Evolutionary conservation across 1,140 invertebrate species (phyloP), one percentile per base, ranked within the genome.

Genomic region (Trypoxylus dichotomus): DNA sequence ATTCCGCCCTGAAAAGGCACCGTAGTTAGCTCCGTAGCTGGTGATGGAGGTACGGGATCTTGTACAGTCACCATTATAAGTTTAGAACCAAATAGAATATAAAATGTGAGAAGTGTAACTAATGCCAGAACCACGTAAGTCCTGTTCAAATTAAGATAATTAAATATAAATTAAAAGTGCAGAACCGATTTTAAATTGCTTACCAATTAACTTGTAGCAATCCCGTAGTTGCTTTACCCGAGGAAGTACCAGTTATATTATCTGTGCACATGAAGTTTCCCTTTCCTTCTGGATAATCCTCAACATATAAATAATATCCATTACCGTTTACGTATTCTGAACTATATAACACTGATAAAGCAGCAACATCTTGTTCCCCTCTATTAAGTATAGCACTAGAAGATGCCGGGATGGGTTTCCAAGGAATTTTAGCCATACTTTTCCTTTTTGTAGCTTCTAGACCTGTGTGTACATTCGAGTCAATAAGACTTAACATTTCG

Each of bases 261-360:
- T 43, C 60, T 25, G 27, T 19, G 19, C 77, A 76, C 3, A 74
- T 47, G n/a, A 19, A 76, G 3, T 47, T 19, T 13, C 11, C 21
- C 6, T 75, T 79, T 63, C 83, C 58, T 54, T 84, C 74, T 29
- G 86, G 24, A 29, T 88, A 86, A 27, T 88, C 78, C 79, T 86
- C 86, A 1, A 88, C 87, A 80, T 90, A 92, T 15, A 93, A 86
- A 83, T 91, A 93, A 85, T 89, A 93, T 75, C 92, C 92, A 86
- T 92, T 91, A 89, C 92, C 92, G 86, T 93, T 92, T 3, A 93
- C 89, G 86, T 91, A 93, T 84, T 91, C 90, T 3, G 92, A 92
- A 77, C 89, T 91, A 85, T 93, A 92, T 0, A 93, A 84, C 72
- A 93, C 90, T 21, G 92, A 92, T 43, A 92, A 83, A 8, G 91